Evolutionary conservation across 2,888 invertebrate genomes (phyloP), one percentile per base, ranked within the genome.

Genomic region (Spilarctia lutea): DNA sequence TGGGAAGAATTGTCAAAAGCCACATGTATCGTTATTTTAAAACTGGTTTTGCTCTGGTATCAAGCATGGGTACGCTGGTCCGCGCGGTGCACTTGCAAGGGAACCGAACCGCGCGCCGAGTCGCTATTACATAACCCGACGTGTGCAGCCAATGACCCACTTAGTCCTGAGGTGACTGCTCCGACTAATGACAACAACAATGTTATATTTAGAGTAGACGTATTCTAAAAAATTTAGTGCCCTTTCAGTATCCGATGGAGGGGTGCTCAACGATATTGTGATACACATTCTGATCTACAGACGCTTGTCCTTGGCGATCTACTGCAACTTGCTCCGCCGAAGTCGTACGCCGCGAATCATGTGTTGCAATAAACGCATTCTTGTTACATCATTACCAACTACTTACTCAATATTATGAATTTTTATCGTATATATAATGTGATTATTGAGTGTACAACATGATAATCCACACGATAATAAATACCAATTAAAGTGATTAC

Each of bases 71-170:
- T 20, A 65, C 77, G 78, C 70, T 76, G 63, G 35, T 73, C 73
- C 13, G 73, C 76, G 74, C 69, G 72, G 68, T 85, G 82, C 87
- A 85, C 79, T 82, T 79, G 80, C 83, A 78, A 82, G 83, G 79
- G 77, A 84, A 85, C 79, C 82, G 83, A 85, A 83, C 81, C 80
- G 83, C 85, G 83, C 81, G 81, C 76, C 79, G 79, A 81, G 80
- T 74, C 80, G 79, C 86, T 80, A 86, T 94, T 94, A 91, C 94
- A 92, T 93, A 94, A 95, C 83, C 69, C 87, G 90, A 94, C 93
- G 93, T 94, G 93, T 94, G 93, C 92, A 94, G 93, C 92, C 94
- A 94, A 94, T 94, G 94, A 93, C 94, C 94, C 86, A 94, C 92
- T 92, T 94, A 89, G 80, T 56, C 82, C 85, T 81, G 86, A 87